Evolutionary conservation across 1,140 invertebrate genomes (phyloP).

Genomic region (Drosophila fuyamai): DNA sequence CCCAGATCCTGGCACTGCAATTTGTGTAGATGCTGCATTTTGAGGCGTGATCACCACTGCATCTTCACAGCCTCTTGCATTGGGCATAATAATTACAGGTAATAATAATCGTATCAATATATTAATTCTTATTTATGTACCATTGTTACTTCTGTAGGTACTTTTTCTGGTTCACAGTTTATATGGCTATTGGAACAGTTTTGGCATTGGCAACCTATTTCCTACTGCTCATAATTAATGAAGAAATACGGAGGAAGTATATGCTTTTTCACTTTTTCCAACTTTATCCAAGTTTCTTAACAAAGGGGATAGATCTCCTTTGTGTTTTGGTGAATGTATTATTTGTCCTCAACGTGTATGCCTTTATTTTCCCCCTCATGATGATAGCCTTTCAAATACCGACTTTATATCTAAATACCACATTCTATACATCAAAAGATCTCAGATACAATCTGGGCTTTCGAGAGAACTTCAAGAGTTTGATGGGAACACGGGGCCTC

Average conservation of each 20-base stretch:
- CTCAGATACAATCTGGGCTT: not conserved
- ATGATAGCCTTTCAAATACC: slow-evolving; percentile 20
- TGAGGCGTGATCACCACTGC: slow-evolving; percentile 98
- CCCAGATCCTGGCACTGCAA: slow-evolving; percentile 96
- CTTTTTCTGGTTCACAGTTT: slow-evolving; percentile 89
- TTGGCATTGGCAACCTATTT: slow-evolving; percentile 82
- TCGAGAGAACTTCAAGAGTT: not conserved
- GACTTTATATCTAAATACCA: slow-evolving; percentile 18
- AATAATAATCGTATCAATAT: slow-evolving; percentile 86
- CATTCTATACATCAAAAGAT: not conserved
- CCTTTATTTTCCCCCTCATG: not conserved
- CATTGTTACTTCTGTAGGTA: not conserved
- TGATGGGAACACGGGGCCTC: slow-evolving; percentile 4
- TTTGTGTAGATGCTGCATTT: slow-evolving; percentile 92
- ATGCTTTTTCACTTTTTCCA: not conserved
- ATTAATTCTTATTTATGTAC: not conserved
- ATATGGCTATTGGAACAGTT: slow-evolving; percentile 89
- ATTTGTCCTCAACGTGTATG: slow-evolving; percentile 1
- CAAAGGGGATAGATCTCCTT: not conserved
- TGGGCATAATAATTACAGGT: slow-evolving; percentile 95
- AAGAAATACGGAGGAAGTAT: slow-evolving; percentile 5
- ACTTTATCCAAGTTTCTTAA: not conserved
- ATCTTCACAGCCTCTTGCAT: slow-evolving; percentile 95
- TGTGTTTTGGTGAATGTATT: not conserved
- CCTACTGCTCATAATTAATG: slow-evolving; percentile 84